phyloP scores from a whole-genome alignment of 2,888 invertebrate genomes.

The Tryphoninae sp. region DNA sequence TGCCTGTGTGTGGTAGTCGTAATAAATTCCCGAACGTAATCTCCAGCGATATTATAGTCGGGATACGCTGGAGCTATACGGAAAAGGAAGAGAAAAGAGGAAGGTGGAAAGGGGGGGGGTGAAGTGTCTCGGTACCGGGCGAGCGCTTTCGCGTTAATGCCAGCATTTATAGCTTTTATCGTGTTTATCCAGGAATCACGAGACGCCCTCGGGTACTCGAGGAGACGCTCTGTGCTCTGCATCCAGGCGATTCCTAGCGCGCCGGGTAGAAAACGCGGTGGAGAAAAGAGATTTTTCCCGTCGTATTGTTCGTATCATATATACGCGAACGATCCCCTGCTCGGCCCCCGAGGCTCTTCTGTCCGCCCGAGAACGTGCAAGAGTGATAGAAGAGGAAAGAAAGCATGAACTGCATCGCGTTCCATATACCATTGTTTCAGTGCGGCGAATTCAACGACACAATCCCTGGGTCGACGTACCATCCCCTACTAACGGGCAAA shows the following conservation, averaged over 20 bases:
- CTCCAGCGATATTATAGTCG: slow-evolving; percentile 58
- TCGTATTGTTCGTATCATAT: slow-evolving; percentile 51
- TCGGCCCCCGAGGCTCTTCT: slow-evolving; percentile 40
- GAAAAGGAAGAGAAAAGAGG: slow-evolving; percentile 20
- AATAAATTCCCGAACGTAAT: slow-evolving; percentile 61
- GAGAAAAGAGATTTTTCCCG: slow-evolving; percentile 60
- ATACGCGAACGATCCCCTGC: slow-evolving; percentile 31
- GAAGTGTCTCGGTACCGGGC: slow-evolving; percentile 56
- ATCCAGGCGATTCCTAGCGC: slow-evolving; percentile 30
- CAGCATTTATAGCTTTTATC: slow-evolving; percentile 65
- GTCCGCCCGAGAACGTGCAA: slow-evolving; percentile 6
- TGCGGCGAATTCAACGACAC: slow-evolving; percentile 53
- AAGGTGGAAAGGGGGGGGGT: slow-evolving; percentile 12
- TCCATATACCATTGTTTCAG: slow-evolving; percentile 57
- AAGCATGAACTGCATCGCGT: slow-evolving; percentile 41
- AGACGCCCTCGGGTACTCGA: slow-evolving; percentile 57
- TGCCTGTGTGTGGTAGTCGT: slow-evolving; percentile 45
- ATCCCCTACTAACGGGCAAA: slow-evolving; percentile 5
- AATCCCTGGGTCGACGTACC: slow-evolving; percentile 52
- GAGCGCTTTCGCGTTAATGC: slow-evolving; percentile 59
- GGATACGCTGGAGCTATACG: slow-evolving; percentile 27
- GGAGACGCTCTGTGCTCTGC: slow-evolving; percentile 51
- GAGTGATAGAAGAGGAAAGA: slow-evolving; percentile 22
- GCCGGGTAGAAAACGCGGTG: slow-evolving; percentile 37
- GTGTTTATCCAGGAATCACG: slow-evolving; percentile 65